Evolutionary conservation across 2,113 vertebrate species (phyloP), one percentile per base, ranked within the genome.

Genomic region (Pionites leucogaster): DNA sequence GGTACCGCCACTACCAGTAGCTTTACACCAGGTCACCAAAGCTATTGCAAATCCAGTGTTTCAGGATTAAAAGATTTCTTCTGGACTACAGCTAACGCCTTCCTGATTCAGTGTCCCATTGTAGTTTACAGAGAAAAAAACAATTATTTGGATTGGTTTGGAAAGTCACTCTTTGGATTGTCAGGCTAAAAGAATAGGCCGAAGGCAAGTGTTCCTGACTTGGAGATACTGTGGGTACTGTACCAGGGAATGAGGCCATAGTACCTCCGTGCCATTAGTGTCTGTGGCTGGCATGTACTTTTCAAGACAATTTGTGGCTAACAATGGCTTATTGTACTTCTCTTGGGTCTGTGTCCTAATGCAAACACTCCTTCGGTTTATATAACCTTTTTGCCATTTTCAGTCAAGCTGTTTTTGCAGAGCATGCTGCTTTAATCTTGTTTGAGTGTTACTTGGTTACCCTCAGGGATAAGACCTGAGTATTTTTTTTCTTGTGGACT

Each of bases 291-390:
- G 69, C 52, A 72, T 17, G 27, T 42, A 12, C 70, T 93, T 94
- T 74, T 86, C 79, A 52, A 69, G 88, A 92, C 5, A 20, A 86
- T 94, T 95, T 96, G 82, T 90, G 50, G 31, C 94, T 86, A 96
- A 97, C 95, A 96, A 96, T 96, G 72, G 39, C 42, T 82, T 88
- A 94, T 96, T 96, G 95, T 96, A 9, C 39, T 97, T 91, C 82
- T n/a, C 74, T 52, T 88, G 78, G 55, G 70, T 87, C 84, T 52
- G 70, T 67, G 82, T 91, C 78, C 93, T 88, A 93, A 90, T 91
- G 92, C 49, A 95, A 96, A 96, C 0, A 2, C 69, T 89, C 84
- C 70, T 91, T 91, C 47, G 17, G 92, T 97, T 96, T 97, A 70
- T 94, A 91, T 95, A 94, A 96, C 93, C 91, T 82, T 88, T 77